These are phyloP conservation scores for Pollenia amentaria DNA, from an alignment of 2,888 invertebrate species.

Conservation along the genomic window DNA sequence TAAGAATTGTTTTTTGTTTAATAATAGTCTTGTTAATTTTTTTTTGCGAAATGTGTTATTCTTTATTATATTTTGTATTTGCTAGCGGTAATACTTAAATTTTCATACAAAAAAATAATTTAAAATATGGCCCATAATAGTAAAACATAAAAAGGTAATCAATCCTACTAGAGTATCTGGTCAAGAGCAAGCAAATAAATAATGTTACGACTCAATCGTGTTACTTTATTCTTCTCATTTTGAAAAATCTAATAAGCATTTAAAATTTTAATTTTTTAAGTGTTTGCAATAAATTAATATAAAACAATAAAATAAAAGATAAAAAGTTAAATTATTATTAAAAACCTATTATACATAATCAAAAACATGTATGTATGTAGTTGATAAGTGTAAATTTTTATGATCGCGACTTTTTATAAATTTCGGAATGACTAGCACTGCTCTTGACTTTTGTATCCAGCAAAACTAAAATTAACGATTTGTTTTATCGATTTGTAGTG, in stretches of 20 bases:
- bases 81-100: constrained; percentile 34
- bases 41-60: background rate
- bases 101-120: constrained; percentile 26
- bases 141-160: constrained; percentile 5
- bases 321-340: background rate
- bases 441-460: constrained; percentile 15
- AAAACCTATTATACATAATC: background rate
- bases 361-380: background rate
- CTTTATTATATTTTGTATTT: constrained; percentile 24
- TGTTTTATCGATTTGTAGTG: constrained; percentile 12
- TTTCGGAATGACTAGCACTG: constrained; percentile 18
- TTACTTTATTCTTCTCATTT: background rate
- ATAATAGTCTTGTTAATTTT: too few relatives aligned
- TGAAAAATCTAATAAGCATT: background rate
- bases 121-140: constrained; percentile 28
- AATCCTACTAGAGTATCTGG: background rate
- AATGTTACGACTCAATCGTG: constrained; percentile 11
- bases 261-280: background rate
- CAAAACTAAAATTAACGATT: constrained; percentile 11
- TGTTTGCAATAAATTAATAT: constrained; percentile 13
- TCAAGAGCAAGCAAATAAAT: background rate
- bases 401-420: background rate
- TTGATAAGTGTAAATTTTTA: background rate
- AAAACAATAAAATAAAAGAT: background rate
- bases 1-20: background rate